These are phyloP conservation scores for Elephas maximus DNA, from an alignment of 2,113 vertebrate species.

Conservation along the genomic window DNA sequence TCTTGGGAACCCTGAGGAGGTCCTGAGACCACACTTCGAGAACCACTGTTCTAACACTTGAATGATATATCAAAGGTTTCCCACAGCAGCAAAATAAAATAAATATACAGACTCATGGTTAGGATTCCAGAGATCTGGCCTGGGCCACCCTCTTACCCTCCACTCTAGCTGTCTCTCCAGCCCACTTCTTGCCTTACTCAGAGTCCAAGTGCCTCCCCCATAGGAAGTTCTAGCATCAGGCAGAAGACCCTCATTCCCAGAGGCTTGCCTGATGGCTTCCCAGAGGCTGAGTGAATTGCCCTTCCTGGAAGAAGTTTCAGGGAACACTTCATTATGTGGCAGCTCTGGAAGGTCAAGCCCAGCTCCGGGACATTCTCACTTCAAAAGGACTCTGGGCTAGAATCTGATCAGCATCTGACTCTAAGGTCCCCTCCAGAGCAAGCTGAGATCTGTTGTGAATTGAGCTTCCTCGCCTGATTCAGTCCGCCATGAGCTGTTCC, in stretches of 20 bases:
- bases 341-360: slow-evolving; percentile 45
- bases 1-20: background rate
- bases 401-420: background rate
- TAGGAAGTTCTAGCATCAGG: background rate
- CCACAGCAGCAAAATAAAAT: background rate
- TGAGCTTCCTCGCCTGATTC: too few relatives aligned
- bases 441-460: background rate
- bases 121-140: background rate
- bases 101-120: background rate
- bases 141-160: background rate
- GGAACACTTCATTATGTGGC: slow-evolving; percentile 61
- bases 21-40: background rate
- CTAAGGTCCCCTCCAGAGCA: background rate
- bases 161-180: background rate
- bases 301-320: slow-evolving; percentile 72
- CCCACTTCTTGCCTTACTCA: background rate
- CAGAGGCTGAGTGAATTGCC: slow-evolving; percentile 46
- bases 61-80: background rate
- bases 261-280: slow-evolving; percentile 61
- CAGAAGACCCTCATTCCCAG: slow-evolving; percentile 42
- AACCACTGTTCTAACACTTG: background rate
- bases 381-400: background rate
- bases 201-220: background rate
- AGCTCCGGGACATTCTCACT: slow-evolving; percentile 42
- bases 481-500: too few relatives aligned